Percentiles rank a stretch among this genome's conserved stretches.
Conservation (phyloP, 1,140 invertebrate genomes). For the Amyelois transitella region DNA sequence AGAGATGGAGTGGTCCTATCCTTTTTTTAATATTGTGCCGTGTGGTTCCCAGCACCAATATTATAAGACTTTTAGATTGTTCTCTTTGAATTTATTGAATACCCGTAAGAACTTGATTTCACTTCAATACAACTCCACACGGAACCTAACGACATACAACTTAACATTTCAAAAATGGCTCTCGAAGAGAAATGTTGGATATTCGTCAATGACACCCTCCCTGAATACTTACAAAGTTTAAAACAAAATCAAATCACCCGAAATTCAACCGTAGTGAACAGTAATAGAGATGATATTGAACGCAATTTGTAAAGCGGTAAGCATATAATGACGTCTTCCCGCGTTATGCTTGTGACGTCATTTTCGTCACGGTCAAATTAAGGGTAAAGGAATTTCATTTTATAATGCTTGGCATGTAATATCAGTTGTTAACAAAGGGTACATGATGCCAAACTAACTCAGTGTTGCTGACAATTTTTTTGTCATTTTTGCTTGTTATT, state of each 20-base stretch:
- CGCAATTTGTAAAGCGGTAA: neutral
- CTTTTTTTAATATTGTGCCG: too few species aligned
- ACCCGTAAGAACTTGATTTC: too few species aligned
- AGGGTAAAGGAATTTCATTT: neutral
- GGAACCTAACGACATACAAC: neutral
- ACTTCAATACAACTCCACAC: neutral
- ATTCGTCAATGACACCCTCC: conserved; percentile 26
- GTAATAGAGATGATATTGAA: neutral
- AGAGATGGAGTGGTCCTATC: too few species aligned
- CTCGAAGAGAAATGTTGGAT: conserved; percentile 24
- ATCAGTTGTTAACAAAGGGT: neutral
- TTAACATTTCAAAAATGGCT: conserved; percentile 20
- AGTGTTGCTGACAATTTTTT: too few species aligned
- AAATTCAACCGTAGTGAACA: conserved; percentile 14
- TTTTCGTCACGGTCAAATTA: conserved; percentile 9
- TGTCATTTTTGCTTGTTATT: too few species aligned
- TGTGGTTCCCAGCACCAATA: too few species aligned
- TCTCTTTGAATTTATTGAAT: too few species aligned
- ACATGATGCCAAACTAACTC: too few species aligned
- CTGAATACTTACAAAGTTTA: neutral
- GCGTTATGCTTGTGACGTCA: conserved; percentile 10
- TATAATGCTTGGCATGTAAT: neutral
- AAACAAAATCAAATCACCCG: neutral
- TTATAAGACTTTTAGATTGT: too few species aligned
- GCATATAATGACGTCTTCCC: conserved; percentile 9